A percentile compares a stretch with the other conserved stretches of the same genome.
Conservation (phyloP, 2,797 vertebrate species). For the Mormyrops boulengeri region DNA sequence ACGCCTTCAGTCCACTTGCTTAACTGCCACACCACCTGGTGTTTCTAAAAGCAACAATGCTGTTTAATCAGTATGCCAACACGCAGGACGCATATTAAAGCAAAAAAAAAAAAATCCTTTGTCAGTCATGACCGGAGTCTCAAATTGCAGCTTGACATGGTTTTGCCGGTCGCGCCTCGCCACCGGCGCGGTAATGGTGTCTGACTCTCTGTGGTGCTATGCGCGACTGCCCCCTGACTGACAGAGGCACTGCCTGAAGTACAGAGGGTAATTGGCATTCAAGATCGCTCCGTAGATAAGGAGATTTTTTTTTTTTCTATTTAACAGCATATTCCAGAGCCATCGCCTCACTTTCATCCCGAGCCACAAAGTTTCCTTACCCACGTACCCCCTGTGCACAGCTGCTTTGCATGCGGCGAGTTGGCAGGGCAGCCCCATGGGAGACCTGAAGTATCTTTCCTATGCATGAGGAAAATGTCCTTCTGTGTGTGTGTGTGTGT, state of each 20-base stretch:
- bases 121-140: constrained; percentile 20
- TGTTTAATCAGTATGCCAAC: background rate
- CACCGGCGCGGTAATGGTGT: constrained; percentile 35
- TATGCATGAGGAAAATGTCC: constrained; percentile 69
- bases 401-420: constrained; percentile 61
- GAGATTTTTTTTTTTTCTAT: constrained; percentile 35
- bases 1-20: background rate
- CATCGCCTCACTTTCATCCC: constrained; percentile 47
- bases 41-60: background rate
- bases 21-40: background rate
- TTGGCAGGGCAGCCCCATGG: constrained; percentile 54
- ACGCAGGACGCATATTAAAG: background rate
- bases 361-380: constrained; percentile 46
- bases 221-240: constrained; percentile 50
- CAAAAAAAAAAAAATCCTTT: background rate
- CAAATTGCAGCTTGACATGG: constrained; percentile 37
- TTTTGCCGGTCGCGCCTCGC: constrained; percentile 27
- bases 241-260: constrained; percentile 58
- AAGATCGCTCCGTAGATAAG: constrained; percentile 63
- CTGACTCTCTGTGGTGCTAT: constrained; percentile 26
- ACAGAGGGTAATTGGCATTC: constrained; percentile 67
- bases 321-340: constrained; percentile 43
- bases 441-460: constrained; percentile 60
- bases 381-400: background rate
- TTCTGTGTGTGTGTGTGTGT: constrained; percentile 45